Conservation (phyloP, 2,888 invertebrate species). For the Lomographa bimaculata region DNA sequence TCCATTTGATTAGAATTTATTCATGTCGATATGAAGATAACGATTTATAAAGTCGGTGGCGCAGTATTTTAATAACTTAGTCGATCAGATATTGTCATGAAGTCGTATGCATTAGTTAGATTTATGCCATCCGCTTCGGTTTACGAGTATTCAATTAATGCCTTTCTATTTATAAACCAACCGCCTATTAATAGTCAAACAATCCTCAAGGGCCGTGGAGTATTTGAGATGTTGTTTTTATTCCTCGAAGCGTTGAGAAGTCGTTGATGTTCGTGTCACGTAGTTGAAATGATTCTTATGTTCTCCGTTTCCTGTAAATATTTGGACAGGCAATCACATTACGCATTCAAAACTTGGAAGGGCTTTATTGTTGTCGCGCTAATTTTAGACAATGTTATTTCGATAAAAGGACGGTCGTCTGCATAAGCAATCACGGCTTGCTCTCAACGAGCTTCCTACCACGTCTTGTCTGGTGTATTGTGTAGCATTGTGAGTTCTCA, state of each 20-base stretch:
- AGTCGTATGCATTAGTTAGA: constrained; percentile 48
- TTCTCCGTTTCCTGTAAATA: constrained; percentile 38
- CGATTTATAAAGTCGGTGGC: constrained; percentile 29
- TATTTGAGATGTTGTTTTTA: constrained; percentile 31
- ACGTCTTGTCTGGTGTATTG: constrained; percentile 35
- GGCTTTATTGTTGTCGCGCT: constrained; percentile 39
- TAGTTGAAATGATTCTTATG: constrained; percentile 43
- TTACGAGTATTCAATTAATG: constrained; percentile 52
- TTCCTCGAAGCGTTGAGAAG: constrained; percentile 34
- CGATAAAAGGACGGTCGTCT: constrained; percentile 26
- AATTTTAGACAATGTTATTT: constrained; percentile 39
- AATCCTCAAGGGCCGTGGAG: constrained; percentile 25
- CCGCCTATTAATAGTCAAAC: constrained; percentile 31
- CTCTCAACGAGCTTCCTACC: constrained; percentile 40
- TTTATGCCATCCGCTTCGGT: constrained; percentile 58
- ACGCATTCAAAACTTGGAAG: constrained; percentile 35
- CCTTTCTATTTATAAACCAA: constrained; percentile 42
- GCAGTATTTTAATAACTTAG: constrained; percentile 32
- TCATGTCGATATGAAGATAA: constrained; percentile 24
- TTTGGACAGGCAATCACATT: constrained; percentile 42
- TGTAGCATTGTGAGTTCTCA: constrained; percentile 42
- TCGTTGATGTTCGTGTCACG: constrained; percentile 38
- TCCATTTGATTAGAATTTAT: constrained; percentile 20
- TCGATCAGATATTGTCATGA: constrained; percentile 31
- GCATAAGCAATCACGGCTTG: constrained; percentile 26